phyloP scores from a whole-genome alignment of 2,797 vertebrate genomes.

The Okamejei kenojei region DNA sequence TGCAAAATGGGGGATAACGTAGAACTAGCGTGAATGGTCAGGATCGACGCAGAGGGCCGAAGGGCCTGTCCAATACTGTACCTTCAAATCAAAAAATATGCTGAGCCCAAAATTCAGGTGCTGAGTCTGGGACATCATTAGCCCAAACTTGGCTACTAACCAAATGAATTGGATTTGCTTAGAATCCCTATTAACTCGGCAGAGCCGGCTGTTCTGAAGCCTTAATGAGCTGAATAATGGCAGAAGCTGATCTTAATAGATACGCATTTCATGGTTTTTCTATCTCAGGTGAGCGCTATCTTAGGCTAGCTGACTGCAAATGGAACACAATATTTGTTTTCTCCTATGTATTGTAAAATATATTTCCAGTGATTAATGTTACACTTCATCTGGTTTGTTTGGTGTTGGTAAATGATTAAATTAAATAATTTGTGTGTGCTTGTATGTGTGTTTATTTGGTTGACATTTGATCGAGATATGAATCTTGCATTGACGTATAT shows the following conservation, averaged over 20 bases:
- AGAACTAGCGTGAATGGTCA: too few species aligned
- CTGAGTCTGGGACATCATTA: not conserved
- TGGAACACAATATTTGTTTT: not conserved
- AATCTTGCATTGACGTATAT: not conserved
- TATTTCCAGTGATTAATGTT: not conserved
- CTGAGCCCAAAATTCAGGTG: not conserved
- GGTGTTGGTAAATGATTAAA: not conserved
- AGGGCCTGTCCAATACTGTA: too few species aligned
- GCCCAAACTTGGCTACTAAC: not conserved
- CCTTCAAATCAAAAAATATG: too few species aligned
- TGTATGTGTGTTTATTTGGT: not conserved
- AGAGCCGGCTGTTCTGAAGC: not conserved
- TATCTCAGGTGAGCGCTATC: constrained; percentile 40
- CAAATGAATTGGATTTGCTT: constrained; percentile 16
- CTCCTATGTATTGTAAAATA: not conserved
- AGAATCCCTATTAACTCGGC: not conserved
- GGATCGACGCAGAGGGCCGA: too few species aligned
- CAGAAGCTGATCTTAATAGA: not conserved
- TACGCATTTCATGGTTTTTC: not conserved
- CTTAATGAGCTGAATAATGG: not conserved
- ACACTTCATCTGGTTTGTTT: not conserved
- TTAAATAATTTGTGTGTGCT: not conserved
- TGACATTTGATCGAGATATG: not conserved
- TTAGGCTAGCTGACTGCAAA: constrained; percentile 20
- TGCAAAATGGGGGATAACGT: too few species aligned